A percentile compares a stretch with the other conserved stretches of the same genome.
Conservation (phyloP, 2,797 vertebrate genomes). For the Peromyscus melanophrys region DNA sequence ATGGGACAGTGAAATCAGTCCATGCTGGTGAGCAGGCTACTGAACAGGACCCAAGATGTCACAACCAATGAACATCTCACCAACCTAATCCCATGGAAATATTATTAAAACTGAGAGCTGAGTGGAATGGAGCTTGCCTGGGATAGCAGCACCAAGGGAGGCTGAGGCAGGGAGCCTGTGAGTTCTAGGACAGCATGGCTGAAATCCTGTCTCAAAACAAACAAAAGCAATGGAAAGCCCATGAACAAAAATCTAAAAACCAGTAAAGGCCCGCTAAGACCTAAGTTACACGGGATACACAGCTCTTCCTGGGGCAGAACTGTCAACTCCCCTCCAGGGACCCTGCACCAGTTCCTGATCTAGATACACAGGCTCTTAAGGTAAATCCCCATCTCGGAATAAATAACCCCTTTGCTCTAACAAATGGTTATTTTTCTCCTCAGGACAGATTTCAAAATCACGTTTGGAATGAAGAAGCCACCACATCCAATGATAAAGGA, state of each 20-base stretch:
- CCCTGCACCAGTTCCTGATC: not conserved
- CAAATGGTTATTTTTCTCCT: constrained; percentile 11
- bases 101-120: not conserved
- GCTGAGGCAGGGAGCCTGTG: rapidly evolving
- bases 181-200: not conserved
- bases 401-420: not conserved
- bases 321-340: not conserved
- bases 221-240: not conserved
- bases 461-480: not conserved
- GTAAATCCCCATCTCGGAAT: not conserved
- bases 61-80: not conserved
- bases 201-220: not conserved
- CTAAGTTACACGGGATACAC: not conserved
- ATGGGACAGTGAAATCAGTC: not conserved
- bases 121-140: not conserved
- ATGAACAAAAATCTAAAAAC: not conserved
- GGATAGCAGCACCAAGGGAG: not conserved
- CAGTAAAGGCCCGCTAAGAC: not conserved
- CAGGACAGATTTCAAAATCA: not conserved
- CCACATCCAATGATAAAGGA: not conserved
- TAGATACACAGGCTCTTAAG: not conserved
- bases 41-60: not conserved
- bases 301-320: not conserved
- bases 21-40: not conserved
- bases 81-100: not conserved